Percentiles rank a stretch among this genome's conserved stretches.
These are phyloP conservation scores for Aphidius colemani DNA, from an alignment of 2,888 invertebrate species.

Conservation along the genomic window DNA sequence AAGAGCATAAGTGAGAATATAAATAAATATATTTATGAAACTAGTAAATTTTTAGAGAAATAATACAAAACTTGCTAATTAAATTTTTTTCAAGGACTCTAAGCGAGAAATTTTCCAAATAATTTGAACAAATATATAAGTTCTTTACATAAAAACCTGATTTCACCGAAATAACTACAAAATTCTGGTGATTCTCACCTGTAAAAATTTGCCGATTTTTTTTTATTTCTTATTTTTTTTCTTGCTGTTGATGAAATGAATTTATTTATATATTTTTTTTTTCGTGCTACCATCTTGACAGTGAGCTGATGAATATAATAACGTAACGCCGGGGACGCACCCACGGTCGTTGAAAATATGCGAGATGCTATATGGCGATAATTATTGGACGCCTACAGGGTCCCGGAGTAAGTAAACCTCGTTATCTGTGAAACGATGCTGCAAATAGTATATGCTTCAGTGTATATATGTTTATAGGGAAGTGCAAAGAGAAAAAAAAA, in stretches of 20 bases:
- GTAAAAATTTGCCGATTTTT: too few relatives aligned
- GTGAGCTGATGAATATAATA: constrained; percentile 1
- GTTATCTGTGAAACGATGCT: constrained; percentile 24
- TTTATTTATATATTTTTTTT: constrained; percentile 1
- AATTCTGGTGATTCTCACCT: too few relatives aligned
- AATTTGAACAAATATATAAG: not conserved
- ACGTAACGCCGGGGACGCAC: not conserved
- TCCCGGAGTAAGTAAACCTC: constrained; percentile 26
- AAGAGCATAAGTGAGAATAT: too few relatives aligned
- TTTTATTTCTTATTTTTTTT: too few relatives aligned
- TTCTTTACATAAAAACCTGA: too few relatives aligned
- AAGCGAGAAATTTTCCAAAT: not conserved
- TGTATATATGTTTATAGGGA: too few relatives aligned
- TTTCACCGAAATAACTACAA: too few relatives aligned
- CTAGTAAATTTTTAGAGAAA: too few relatives aligned
- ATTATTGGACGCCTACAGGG: constrained; percentile 45
- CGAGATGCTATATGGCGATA: constrained; percentile 38
- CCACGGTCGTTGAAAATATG: constrained; percentile 21
- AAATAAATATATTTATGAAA: too few relatives aligned
- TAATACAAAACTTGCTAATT: not conserved
- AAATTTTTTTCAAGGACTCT: not conserved
- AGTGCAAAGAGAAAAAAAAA: too few relatives aligned
- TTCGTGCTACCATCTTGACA: not conserved
- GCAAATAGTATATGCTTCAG: not conserved
- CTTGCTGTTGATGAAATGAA: too few relatives aligned